phyloP scores from a whole-genome alignment of 1,140 invertebrate genomes.

The Zaprionus tsacasi region DNA sequence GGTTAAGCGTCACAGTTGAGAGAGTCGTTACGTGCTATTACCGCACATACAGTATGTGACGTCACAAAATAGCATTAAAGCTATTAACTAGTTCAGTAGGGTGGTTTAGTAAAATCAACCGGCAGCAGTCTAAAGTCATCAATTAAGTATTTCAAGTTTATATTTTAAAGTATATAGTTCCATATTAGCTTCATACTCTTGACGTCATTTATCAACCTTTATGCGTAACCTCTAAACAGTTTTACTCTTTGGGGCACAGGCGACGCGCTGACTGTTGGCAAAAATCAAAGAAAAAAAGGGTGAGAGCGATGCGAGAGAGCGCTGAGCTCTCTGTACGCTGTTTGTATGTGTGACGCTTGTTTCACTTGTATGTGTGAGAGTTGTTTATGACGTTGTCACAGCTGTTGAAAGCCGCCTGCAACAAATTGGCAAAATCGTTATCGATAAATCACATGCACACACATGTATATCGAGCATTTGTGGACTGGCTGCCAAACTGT shows the following conservation, averaged over 20 bases:
- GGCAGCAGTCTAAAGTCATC: background rate
- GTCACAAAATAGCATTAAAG: constrained; percentile 14
- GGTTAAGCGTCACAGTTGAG: constrained; percentile 8
- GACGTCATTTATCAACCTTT: background rate
- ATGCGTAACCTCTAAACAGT: constrained; percentile 10
- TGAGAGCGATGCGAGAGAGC: constrained; percentile 20
- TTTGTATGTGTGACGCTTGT: constrained; percentile 6
- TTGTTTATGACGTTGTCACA: constrained; percentile 43
- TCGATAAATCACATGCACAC: constrained; percentile 49
- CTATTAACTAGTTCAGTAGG: background rate
- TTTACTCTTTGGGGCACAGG: constrained; percentile 9
- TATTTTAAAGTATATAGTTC: background rate
- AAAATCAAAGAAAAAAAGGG: constrained; percentile 18
- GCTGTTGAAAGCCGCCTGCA: constrained; percentile 45
- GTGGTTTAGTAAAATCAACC: background rate
- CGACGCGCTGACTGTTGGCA: constrained; percentile 22
- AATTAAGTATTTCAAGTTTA: background rate
- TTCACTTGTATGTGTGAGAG: background rate
- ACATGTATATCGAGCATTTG: constrained; percentile 21
- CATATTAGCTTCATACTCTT: background rate
- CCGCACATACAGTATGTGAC: background rate
- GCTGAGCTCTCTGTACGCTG: background rate
- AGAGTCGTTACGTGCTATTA: constrained; percentile 8
- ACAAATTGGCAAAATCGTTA: constrained; percentile 52
- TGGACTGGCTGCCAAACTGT: constrained; percentile 48